Conservation (phyloP, 2,888 invertebrate genomes). For the Cheilosia vulpina region DNA sequence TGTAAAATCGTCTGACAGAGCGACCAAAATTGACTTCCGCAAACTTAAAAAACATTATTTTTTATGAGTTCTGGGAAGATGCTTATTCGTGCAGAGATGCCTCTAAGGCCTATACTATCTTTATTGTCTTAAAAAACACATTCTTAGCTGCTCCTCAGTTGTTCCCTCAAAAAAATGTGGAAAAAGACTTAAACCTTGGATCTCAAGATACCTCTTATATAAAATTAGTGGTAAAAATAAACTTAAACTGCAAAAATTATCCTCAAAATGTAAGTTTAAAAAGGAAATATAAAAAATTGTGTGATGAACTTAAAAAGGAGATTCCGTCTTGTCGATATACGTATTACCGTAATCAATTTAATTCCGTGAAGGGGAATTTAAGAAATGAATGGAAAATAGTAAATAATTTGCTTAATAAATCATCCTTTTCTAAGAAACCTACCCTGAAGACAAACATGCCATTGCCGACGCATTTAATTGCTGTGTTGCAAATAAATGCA, state of each 20-base stretch:
- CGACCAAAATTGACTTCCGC: neutral
- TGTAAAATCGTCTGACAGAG: no score
- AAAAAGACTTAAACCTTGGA: no score
- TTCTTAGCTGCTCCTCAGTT: neutral
- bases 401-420: conserved; percentile 21
- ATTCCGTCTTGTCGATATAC: conserved; percentile 2
- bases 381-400: conserved; percentile 10
- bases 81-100: conserved; percentile 10
- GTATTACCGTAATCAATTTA: neutral
- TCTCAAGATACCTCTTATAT: no score
- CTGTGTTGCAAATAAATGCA: conserved; percentile 22
- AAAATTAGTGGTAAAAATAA: no score
- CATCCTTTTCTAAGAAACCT: neutral
- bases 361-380: neutral
- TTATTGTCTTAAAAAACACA: conserved; percentile 2
- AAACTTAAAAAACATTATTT: conserved; percentile 11
- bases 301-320: neutral
- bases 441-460: conserved; percentile 6
- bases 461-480: conserved; percentile 33
- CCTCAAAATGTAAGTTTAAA: no score
- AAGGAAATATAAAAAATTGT: conserved; percentile 2
- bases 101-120: neutral
- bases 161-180: no score
- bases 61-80: conserved; percentile 23
- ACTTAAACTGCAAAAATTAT: no score